A percentile compares a stretch with the other conserved stretches of the same genome.
These are phyloP conservation scores for Zaprionus camerounensis DNA, from an alignment of 1,140 invertebrate genomes.

Conservation along the genomic window DNA sequence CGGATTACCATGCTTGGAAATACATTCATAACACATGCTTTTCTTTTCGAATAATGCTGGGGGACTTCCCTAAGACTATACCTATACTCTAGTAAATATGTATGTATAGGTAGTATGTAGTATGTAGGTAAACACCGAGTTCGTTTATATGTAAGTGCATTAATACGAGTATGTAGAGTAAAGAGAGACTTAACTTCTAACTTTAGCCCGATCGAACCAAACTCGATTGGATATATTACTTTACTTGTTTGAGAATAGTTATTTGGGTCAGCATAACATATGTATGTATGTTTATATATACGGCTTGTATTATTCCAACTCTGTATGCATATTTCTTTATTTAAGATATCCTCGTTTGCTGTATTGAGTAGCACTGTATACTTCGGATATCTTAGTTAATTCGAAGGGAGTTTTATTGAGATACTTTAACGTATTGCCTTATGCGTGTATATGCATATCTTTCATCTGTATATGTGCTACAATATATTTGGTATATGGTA, in stretches of 20 bases:
- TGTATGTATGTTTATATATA: background rate
- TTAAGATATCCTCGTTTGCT: background rate
- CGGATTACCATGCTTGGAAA: slow-evolving; percentile 70
- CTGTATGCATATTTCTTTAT: background rate
- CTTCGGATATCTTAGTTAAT: background rate
- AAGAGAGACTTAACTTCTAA: background rate
- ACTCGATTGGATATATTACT: background rate
- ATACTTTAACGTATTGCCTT: background rate
- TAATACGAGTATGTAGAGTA: slow-evolving; percentile 36
- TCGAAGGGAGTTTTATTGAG: background rate
- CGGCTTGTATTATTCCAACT: background rate
- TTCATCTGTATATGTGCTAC: slow-evolving; percentile 1
- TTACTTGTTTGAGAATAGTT: background rate
- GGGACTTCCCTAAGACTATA: slow-evolving; percentile 49
- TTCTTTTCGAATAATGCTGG: slow-evolving; percentile 43
- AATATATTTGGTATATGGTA: slow-evolving; percentile 26
- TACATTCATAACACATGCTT: slow-evolving; percentile 56
- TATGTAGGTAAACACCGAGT: slow-evolving; percentile 26
- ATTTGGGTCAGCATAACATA: background rate
- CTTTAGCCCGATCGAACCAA: background rate
- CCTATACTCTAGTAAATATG: slow-evolving; percentile 33
- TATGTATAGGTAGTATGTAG: slow-evolving; percentile 12
- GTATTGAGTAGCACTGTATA: background rate
- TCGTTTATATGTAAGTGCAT: slow-evolving; percentile 26
- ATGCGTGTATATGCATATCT: background rate